Evolutionary conservation across 2,113 vertebrate genomes (phyloP).

Genomic region (Sus scrofa): DNA sequence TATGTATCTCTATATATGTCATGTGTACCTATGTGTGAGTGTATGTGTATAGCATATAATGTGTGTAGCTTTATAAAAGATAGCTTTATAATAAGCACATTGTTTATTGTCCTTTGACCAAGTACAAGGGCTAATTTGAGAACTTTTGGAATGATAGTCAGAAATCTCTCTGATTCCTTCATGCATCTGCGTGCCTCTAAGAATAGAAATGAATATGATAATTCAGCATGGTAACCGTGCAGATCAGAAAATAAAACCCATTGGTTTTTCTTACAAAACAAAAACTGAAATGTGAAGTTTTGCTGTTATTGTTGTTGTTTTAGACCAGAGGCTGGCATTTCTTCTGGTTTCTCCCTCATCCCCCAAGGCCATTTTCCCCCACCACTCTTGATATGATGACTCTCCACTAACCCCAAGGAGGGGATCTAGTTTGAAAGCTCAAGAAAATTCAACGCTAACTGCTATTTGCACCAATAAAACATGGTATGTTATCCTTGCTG

Average conservation of each 20-base stretch:
- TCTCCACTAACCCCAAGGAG: background rate
- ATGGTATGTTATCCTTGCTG: background rate
- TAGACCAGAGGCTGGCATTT: background rate
- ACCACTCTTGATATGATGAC: background rate
- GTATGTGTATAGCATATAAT: background rate
- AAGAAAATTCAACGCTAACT: background rate
- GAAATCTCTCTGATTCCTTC: background rate
- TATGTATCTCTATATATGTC: background rate
- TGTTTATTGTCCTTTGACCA: background rate
- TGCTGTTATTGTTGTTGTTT: background rate
- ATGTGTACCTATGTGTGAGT: background rate
- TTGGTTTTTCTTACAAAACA: slow-evolving; percentile 43
- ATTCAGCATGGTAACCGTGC: background rate
- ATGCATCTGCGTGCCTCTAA: background rate
- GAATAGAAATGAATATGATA: background rate
- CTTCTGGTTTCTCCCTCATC: slow-evolving; percentile 1
- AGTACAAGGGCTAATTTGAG: background rate
- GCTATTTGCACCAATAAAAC: background rate
- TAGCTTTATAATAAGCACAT: background rate
- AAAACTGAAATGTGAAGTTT: background rate
- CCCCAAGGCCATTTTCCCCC: background rate
- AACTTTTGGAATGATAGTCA: background rate
- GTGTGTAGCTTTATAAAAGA: background rate
- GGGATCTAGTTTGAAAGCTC: background rate
- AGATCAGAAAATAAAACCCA: background rate